phyloP scores from a whole-genome alignment of 2,113 vertebrate genomes.

The Tamias sibiricus region DNA sequence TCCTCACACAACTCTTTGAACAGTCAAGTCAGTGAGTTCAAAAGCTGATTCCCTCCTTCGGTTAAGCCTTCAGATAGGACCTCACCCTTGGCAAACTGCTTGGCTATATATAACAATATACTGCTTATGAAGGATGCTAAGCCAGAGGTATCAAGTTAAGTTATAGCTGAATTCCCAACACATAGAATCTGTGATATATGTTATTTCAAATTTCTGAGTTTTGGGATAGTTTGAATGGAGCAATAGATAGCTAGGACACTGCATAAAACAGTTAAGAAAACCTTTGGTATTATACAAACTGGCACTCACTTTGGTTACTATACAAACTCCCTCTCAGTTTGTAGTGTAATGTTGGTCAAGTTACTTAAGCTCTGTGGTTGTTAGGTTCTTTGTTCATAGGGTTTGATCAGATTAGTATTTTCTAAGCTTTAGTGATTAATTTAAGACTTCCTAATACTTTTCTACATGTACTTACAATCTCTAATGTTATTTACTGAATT shows the following conservation, averaged over 20 bases:
- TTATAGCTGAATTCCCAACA: neutral
- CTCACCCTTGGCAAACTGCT: neutral
- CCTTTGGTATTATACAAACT: neutral
- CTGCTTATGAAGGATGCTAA: neutral
- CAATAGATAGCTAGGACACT: neutral
- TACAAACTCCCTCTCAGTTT: neutral
- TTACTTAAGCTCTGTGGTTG: neutral
- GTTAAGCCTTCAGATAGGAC: neutral
- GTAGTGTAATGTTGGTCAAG: neutral
- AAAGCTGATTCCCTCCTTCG: neutral
- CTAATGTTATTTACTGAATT: neutral
- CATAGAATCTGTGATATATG: neutral
- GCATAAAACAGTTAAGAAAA: neutral
- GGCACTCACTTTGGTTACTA: neutral
- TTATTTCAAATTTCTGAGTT: neutral
- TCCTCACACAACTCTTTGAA: neutral
- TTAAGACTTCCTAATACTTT: slow-evolving; percentile 43
- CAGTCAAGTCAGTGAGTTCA: neutral
- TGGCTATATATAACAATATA: neutral
- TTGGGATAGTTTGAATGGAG: neutral
- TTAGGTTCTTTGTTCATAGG: neutral
- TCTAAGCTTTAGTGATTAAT: neutral
- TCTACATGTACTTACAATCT: neutral
- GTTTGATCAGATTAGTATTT: neutral
- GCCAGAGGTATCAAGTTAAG: neutral